Evolutionary conservation across 2,888 invertebrate genomes (phyloP).

Genomic region (Aquatica leii): DNA sequence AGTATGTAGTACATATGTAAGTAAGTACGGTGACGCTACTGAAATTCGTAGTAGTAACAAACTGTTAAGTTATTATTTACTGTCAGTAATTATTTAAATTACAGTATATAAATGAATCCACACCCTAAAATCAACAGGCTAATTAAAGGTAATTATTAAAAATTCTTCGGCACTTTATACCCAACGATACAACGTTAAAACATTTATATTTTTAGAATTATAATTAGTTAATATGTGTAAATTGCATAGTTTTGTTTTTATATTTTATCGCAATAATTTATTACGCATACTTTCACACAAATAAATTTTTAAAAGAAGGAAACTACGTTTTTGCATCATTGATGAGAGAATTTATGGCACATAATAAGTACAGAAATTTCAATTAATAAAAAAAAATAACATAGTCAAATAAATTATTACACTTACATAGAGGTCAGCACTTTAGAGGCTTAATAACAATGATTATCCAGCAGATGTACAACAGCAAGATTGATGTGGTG

Average conservation of each 20-base stretch:
- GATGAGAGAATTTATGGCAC: neutral
- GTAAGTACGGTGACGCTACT: too few species aligned
- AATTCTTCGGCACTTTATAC: neutral
- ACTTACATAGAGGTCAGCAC: slow-evolving; percentile 37
- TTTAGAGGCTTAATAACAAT: slow-evolving; percentile 44
- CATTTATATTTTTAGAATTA: neutral
- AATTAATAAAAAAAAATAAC: slow-evolving; percentile 5
- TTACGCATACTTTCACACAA: slow-evolving; percentile 1
- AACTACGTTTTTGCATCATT: slow-evolving; percentile 1
- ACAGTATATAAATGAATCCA: too few species aligned
- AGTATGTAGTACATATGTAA: too few species aligned
- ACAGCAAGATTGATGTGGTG: slow-evolving; percentile 46
- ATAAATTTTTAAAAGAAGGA: neutral
- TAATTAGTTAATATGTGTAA: neutral
- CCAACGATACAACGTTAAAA: neutral
- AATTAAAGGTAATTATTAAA: neutral
- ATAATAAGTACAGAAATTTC: slow-evolving; percentile 6
- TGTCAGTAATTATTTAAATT: too few species aligned
- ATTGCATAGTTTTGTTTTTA: neutral
- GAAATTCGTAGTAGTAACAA: too few species aligned
- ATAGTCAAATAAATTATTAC: slow-evolving; percentile 21
- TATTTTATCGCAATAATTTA: slow-evolving; percentile 6
- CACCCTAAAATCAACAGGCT: neutral
- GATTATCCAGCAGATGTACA: slow-evolving; percentile 44
- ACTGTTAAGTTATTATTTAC: too few species aligned